These are phyloP conservation scores for Plotosus lineatus DNA, from an alignment of 2,113 vertebrate species.

Conservation along the genomic window DNA sequence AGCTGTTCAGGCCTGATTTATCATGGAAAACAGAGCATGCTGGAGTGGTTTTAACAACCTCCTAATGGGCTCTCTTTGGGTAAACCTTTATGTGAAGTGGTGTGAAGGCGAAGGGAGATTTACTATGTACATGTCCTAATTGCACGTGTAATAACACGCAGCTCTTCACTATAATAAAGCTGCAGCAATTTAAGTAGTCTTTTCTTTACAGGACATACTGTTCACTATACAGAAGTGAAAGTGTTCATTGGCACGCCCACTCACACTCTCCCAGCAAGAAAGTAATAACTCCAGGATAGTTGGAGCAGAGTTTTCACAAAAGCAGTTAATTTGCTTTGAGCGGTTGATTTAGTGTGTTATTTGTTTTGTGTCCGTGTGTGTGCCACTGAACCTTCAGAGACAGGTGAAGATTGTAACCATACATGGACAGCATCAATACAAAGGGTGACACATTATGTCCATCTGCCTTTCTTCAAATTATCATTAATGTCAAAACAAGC, in stretches of 20 bases:
- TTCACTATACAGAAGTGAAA: conserved; percentile 13
- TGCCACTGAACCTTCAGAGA: conserved; percentile 23
- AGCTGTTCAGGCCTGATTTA: conserved; percentile 44
- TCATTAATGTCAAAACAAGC: conserved; percentile 57
- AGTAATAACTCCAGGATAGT: background rate
- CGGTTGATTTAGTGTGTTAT: conserved; percentile 3
- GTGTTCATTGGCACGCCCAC: conserved; percentile 10
- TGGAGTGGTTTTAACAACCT: conserved; percentile 37
- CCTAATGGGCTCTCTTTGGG: conserved; percentile 42
- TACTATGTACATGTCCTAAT: conserved; percentile 43
- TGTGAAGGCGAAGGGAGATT: conserved; percentile 41
- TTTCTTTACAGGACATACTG: conserved; percentile 28
- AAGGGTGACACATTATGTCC: conserved; percentile 51
- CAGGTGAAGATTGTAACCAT: conserved; percentile 41
- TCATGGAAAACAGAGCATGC: conserved; percentile 40
- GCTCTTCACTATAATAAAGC: conserved; percentile 19
- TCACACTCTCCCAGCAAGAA: background rate
- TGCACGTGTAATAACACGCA: conserved; percentile 43
- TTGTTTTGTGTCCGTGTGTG: conserved; percentile 23
- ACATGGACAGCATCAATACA: conserved; percentile 54
- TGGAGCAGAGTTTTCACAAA: conserved; percentile 7
- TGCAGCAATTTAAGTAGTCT: conserved; percentile 39
- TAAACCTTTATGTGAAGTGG: conserved; percentile 48
- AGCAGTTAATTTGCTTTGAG: background rate
- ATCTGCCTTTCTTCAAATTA: conserved; percentile 57